A percentile compares a stretch with the other conserved stretches of the same genome.
These are phyloP conservation scores for Ptilodon capucinus DNA, from an alignment of 2,888 invertebrate species.

Conservation along the genomic window DNA sequence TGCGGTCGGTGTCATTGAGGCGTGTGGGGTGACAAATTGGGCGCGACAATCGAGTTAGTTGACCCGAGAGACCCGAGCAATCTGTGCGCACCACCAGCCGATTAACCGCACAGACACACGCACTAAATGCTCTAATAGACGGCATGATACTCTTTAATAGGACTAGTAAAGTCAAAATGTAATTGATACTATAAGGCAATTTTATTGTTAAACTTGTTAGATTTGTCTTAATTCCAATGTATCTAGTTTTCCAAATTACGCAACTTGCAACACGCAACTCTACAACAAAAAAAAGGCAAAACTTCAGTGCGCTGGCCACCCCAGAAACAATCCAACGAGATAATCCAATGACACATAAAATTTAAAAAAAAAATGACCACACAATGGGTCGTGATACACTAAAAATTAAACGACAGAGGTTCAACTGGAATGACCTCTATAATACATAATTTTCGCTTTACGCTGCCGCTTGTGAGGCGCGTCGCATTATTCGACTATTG, in stretches of 20 bases:
- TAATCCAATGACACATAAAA: constrained; percentile 1
- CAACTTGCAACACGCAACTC: too few relatives aligned
- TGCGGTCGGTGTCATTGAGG: constrained; percentile 48
- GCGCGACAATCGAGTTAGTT: constrained; percentile 78
- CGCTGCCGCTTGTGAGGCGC: constrained; percentile 16
- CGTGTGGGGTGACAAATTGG: constrained; percentile 71
- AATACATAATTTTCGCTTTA: constrained; percentile 30
- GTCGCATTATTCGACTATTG: constrained; percentile 58
- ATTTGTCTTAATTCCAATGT: too few relatives aligned
- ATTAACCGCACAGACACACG: constrained; percentile 48
- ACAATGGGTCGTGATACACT: background rate
- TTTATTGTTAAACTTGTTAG: too few relatives aligned
- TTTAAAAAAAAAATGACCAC: background rate
- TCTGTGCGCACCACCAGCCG: constrained; percentile 50
- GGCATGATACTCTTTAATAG: constrained; percentile 17
- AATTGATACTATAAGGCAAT: too few relatives aligned
- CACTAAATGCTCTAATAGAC: constrained; percentile 21
- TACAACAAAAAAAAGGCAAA: too few relatives aligned
- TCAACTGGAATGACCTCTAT: constrained; percentile 25
- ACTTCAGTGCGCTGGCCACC: too few relatives aligned
- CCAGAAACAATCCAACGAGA: background rate
- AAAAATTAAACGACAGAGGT: constrained; percentile 8
- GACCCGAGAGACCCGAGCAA: constrained; percentile 64
- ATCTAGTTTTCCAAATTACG: too few relatives aligned
- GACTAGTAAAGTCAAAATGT: too few relatives aligned